Evolutionary conservation across 2,888 invertebrate genomes (phyloP).

Genomic region (Drosophila algonquin): DNA sequence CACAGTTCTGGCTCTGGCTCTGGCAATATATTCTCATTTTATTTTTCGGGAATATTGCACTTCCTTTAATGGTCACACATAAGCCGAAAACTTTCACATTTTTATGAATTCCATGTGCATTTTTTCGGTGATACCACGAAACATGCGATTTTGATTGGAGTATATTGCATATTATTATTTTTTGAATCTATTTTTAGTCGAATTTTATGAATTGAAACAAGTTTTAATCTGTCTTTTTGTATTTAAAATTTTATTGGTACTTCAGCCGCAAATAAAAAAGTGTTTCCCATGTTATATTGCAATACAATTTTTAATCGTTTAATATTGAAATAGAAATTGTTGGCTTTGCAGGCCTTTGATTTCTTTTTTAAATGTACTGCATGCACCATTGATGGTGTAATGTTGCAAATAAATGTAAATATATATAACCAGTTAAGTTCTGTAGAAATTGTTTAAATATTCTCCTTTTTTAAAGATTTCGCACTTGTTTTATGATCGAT

Average conservation of each 20-base stretch:
- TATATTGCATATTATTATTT: not conserved
- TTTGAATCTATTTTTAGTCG: not conserved
- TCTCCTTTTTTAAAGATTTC: not conserved
- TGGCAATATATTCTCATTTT: not conserved
- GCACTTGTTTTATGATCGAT: too few species aligned
- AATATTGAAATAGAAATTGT: not conserved
- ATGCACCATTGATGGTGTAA: not conserved
- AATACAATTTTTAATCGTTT: not conserved
- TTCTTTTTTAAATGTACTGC: not conserved
- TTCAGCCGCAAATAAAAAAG: not conserved
- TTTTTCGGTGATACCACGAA: too few species aligned
- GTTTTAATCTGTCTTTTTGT: not conserved
- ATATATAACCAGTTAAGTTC: not conserved
- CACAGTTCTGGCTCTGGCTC: too few species aligned
- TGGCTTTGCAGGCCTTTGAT: not conserved
- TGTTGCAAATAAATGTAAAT: not conserved
- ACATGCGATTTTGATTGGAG: too few species aligned
- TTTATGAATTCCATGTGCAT: not conserved
- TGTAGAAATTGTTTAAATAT: not conserved
- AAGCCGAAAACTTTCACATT: not conserved
- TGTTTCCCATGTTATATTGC: not conserved
- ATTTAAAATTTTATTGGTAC: not conserved
- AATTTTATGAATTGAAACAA: not conserved
- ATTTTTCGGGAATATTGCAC: not conserved
- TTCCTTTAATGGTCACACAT: not conserved